phyloP scores from a whole-genome alignment of 2,797 vertebrate species.

The Eleutherodactylus coqui region DNA sequence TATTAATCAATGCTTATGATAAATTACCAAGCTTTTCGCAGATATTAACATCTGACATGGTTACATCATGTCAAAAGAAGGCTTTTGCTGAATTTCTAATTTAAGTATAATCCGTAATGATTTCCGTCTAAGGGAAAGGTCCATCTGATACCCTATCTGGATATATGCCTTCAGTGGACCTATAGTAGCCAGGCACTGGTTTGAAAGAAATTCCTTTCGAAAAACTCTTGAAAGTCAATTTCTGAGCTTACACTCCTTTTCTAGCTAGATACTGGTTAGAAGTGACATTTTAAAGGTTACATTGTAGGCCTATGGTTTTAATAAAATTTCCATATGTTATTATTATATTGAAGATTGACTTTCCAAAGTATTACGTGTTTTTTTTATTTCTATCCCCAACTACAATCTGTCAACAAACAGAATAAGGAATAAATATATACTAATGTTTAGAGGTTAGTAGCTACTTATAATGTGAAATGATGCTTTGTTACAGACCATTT shows the following conservation, averaged over 20 bases:
- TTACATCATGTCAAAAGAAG: not conserved
- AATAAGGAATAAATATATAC: not conserved
- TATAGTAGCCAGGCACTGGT: too few relatives aligned
- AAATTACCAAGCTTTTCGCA: not conserved
- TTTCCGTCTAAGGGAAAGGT: not conserved
- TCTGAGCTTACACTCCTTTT: not conserved
- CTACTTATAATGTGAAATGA: constrained; percentile 4
- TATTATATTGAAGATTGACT: constrained; percentile 5
- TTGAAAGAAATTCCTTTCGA: not conserved
- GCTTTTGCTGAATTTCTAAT: not conserved
- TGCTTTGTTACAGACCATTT: constrained; percentile 67
- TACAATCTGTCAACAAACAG: constrained; percentile 19
- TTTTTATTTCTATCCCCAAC: not conserved
- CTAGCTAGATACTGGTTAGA: not conserved
- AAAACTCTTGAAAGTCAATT: not conserved
- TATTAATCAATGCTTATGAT: too few relatives aligned
- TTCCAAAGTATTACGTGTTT: not conserved
- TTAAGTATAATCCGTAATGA: not conserved
- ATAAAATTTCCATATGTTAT: not conserved
- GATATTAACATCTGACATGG: not conserved
- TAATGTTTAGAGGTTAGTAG: constrained; percentile 31
- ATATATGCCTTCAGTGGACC: not conserved
- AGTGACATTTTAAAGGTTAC: not conserved
- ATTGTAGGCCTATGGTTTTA: not conserved
- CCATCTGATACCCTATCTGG: not conserved